These are phyloP conservation scores for Erannis defoliaria DNA, from an alignment of 2,888 invertebrate genomes.

Conservation along the genomic window DNA sequence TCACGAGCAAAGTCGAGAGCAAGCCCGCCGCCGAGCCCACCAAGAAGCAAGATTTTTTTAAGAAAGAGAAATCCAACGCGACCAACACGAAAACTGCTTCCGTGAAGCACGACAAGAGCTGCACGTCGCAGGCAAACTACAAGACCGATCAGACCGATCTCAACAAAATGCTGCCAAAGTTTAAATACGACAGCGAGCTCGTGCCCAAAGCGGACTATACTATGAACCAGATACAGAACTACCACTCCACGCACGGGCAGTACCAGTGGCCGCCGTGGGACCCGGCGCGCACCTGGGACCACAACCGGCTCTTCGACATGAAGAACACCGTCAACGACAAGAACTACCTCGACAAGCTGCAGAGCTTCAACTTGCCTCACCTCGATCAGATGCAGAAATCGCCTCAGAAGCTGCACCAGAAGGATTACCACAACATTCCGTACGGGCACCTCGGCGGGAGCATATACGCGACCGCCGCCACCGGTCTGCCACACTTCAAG, in stretches of 20 bases:
- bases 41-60: constrained; percentile 84
- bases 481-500: constrained; percentile 77
- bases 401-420: constrained; percentile 86
- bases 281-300: constrained; percentile 84
- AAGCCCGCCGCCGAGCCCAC: constrained; percentile 73
- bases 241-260: constrained; percentile 88
- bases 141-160: constrained; percentile 81
- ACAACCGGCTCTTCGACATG: constrained; percentile 80
- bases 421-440: constrained; percentile 80
- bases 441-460: constrained; percentile 78
- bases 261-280: constrained; percentile 89
- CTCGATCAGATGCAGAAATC: constrained; percentile 87
- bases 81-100: constrained; percentile 71
- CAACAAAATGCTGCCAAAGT: constrained; percentile 85
- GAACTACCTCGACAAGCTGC: constrained; percentile 87
- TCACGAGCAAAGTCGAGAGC: constrained; percentile 72
- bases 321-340: constrained; percentile 83
- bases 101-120: constrained; percentile 80
- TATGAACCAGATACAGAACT: constrained; percentile 89
- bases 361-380: constrained; percentile 86
- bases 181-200: constrained; percentile 84
- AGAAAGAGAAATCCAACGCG: constrained; percentile 79
- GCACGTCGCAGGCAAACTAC: constrained; percentile 67
- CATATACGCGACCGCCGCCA: constrained; percentile 73
- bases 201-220: constrained; percentile 88